A percentile compares a stretch with the other conserved stretches of the same genome.
phyloP scores from a whole-genome alignment of 2,888 invertebrate genomes.

The Agrochola lychnidis region DNA sequence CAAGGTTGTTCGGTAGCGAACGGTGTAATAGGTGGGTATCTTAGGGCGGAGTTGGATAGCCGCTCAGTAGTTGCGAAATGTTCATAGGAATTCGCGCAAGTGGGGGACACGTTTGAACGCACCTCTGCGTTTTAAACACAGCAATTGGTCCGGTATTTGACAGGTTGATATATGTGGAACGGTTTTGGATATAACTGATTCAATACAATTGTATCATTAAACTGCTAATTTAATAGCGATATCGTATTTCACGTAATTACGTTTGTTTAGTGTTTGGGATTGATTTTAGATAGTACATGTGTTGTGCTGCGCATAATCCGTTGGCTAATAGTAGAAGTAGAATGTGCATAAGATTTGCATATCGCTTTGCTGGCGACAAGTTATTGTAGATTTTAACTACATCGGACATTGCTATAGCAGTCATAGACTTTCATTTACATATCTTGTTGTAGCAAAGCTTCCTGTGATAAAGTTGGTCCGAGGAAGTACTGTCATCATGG shows the following conservation, averaged over 20 bases:
- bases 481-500: not conserved
- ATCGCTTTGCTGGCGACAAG: constrained; percentile 38
- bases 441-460: constrained; percentile 2
- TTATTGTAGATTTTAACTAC: constrained; percentile 46
- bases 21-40: constrained; percentile 85
- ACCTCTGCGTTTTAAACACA: constrained; percentile 80
- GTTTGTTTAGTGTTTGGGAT: constrained; percentile 65
- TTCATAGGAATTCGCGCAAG: constrained; percentile 79
- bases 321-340: constrained; percentile 37
- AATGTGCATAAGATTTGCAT: constrained; percentile 52
- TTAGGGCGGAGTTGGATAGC: constrained; percentile 83
- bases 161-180: constrained; percentile 85
- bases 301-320: constrained; percentile 21
- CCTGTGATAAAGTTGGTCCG: not conserved
- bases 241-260: constrained; percentile 72
- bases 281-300: constrained; percentile 44
- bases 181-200: constrained; percentile 68
- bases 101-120: constrained; percentile 83
- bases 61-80: constrained; percentile 79
- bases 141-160: constrained; percentile 88
- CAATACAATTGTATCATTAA: constrained; percentile 74
- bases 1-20: constrained; percentile 89
- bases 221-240: constrained; percentile 68
- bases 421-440: constrained; percentile 28
- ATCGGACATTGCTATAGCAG: constrained; percentile 25